A percentile compares a stretch with the other conserved stretches of the same genome.
These are phyloP conservation scores for Amphimallon solstitiale DNA, from an alignment of 2,888 invertebrate genomes.

Conservation along the genomic window DNA sequence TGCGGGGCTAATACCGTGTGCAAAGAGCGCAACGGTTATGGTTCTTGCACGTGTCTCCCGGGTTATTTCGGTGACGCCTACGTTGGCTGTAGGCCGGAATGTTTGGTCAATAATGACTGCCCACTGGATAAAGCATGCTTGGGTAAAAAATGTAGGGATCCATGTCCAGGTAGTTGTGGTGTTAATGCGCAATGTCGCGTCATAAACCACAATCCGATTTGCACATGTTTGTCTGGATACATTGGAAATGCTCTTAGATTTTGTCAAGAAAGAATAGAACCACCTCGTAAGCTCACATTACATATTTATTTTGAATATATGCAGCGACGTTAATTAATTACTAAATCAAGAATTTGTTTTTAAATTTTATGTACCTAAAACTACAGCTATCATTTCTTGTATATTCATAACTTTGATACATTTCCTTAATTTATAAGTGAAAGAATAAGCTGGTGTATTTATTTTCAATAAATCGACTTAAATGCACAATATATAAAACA, in stretches of 20 bases:
- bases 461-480: no score
- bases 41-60: conserved; percentile 79
- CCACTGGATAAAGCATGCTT: conserved; percentile 76
- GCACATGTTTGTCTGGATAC: conserved; percentile 77
- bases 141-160: conserved; percentile 81
- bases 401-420: no score
- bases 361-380: no score
- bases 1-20: conserved; percentile 85
- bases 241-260: conserved; percentile 77
- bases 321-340: background rate
- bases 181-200: conserved; percentile 80
- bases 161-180: conserved; percentile 82
- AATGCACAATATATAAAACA: no score
- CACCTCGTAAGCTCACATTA: conserved; percentile 40
- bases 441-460: no score
- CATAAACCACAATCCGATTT: conserved; percentile 80
- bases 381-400: no score
- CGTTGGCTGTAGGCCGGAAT: conserved; percentile 82
- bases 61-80: conserved; percentile 84
- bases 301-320: background rate
- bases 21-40: conserved; percentile 77
- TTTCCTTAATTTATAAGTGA: no score
- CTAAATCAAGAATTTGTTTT: no score
- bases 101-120: conserved; percentile 82
- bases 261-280: conserved; percentile 61